phyloP scores from a whole-genome alignment of 2,888 invertebrate species.

The Heliconius charithonia region DNA sequence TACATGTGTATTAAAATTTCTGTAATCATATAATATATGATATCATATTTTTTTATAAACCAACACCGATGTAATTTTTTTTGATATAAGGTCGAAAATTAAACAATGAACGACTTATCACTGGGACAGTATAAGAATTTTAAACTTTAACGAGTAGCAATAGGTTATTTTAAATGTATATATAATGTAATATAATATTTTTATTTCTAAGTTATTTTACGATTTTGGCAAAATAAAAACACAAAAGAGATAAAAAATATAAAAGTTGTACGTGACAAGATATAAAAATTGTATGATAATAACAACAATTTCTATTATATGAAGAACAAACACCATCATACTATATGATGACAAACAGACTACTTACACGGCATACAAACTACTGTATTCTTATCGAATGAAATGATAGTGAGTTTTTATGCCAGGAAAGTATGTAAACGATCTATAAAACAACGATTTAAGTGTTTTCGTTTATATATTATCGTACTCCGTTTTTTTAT shows the following conservation, averaged over 20 bases:
- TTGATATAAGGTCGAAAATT: too few relatives aligned
- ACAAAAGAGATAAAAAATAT: neutral
- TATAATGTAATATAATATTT: too few relatives aligned
- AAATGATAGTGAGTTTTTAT: constrained; percentile 10
- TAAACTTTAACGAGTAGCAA: too few relatives aligned
- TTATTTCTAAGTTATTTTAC: too few relatives aligned
- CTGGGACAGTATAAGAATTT: too few relatives aligned
- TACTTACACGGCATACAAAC: neutral
- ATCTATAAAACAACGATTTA: neutral
- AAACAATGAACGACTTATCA: too few relatives aligned
- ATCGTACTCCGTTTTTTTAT: neutral
- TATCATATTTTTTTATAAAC: too few relatives aligned
- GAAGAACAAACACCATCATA: neutral
- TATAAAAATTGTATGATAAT: neutral
- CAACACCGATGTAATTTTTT: too few relatives aligned
- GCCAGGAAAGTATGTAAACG: constrained; percentile 3
- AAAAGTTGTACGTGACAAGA: neutral
- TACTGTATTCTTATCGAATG: constrained; percentile 4
- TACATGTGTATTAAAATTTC: too few relatives aligned
- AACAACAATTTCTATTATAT: neutral
- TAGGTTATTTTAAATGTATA: too few relatives aligned
- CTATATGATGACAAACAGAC: constrained; percentile 1
- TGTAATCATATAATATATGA: too few relatives aligned
- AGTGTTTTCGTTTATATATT: neutral
- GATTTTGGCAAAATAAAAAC: too few relatives aligned